Evolutionary conservation across 2,797 vertebrate genomes (phyloP), one percentile per base, ranked within the genome.

Genomic region (Podarcis lilfordi): DNA sequence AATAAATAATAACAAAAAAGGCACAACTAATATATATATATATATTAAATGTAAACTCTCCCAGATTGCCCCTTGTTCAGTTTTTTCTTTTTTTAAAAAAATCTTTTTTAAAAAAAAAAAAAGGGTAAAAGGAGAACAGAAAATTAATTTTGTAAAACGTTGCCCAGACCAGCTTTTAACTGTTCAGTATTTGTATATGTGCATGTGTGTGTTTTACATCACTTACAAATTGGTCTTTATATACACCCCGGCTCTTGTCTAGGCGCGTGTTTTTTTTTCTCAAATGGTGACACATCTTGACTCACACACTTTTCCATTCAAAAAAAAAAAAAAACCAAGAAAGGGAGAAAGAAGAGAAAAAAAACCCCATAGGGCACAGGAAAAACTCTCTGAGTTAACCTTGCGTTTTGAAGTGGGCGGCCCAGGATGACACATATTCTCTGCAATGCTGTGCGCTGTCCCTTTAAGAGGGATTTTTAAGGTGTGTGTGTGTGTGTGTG

Each of bases 281-380:
- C 78, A 90, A 88, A 89, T 68, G 88, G 91, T 94, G 92, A 94
- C 93, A 94, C 93, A 94, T 94, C 93, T 93, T 94, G 93, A 93
- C 89, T 94, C 93, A 94, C 88, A 92, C 88, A 81, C 91, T 91
- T 94, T 94, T 94, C 93, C 93, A 93, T 94, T 94, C 91, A 94
- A 89, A 91, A 94, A 91, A 91, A 92, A 69, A 76, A 84, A 80
- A 86, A 80, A 81, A 61, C 76, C 50, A 80, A 82, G 43, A 86
- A 50, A 86, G 78, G 84, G 66, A 89, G 23, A 69, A 72, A 80
- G 25, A 61, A 82, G 23, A 74, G 32, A 85, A 50, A 75, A 55
- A 50, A 50, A 50, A 11, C 45, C 72, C 78, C 43, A 45, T 85
- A 87, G 83, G 88, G 77, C 82, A 88, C 71, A 61, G 75, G 68